These are phyloP conservation scores for Drosophila mercatorum DNA, from an alignment of 2,888 invertebrate genomes.

Conservation along the genomic window DNA sequence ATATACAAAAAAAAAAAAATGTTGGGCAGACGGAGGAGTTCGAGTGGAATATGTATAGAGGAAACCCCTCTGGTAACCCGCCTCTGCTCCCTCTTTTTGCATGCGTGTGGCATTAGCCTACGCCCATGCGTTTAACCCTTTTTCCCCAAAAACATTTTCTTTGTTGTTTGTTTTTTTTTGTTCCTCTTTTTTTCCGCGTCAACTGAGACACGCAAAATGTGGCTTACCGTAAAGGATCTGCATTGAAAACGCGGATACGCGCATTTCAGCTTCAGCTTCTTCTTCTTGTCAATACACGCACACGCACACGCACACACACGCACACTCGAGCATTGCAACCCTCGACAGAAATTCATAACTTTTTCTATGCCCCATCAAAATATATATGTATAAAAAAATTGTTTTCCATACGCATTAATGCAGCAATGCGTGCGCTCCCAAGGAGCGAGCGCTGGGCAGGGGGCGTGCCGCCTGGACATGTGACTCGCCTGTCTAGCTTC, in stretches of 20 bases:
- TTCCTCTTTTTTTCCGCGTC: slow-evolving; percentile 46
- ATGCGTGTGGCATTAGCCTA: slow-evolving; percentile 52
- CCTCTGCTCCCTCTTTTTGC: neutral
- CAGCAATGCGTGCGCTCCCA: slow-evolving; percentile 59
- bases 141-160: slow-evolving; percentile 14
- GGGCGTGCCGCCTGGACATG: slow-evolving; percentile 10
- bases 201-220: slow-evolving; percentile 72
- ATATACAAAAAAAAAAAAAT: slow-evolving; percentile 31
- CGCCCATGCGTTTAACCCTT: slow-evolving; percentile 57
- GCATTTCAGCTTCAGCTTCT: slow-evolving; percentile 26
- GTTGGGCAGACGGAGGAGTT: slow-evolving; percentile 32
- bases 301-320: slow-evolving; percentile 5
- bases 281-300: slow-evolving; percentile 56
- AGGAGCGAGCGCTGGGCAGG: slow-evolving; percentile 7
- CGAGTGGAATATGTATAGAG: slow-evolving; percentile 34
- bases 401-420: slow-evolving; percentile 72
- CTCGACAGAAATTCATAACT: slow-evolving; percentile 53
- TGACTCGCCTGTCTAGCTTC: slow-evolving; percentile 8
- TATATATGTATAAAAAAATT: slow-evolving; percentile 39
- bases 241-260: slow-evolving; percentile 57
- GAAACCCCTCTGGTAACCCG: neutral
- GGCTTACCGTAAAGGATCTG: slow-evolving; percentile 68
- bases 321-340: slow-evolving; percentile 46
- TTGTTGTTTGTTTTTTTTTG: slow-evolving; percentile 35
- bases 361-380: slow-evolving; percentile 13